Evolutionary conservation across 37 sponge, comb jelly and placozoan species (phyloP).

Genomic region (Eunapius fragilis): DNA sequence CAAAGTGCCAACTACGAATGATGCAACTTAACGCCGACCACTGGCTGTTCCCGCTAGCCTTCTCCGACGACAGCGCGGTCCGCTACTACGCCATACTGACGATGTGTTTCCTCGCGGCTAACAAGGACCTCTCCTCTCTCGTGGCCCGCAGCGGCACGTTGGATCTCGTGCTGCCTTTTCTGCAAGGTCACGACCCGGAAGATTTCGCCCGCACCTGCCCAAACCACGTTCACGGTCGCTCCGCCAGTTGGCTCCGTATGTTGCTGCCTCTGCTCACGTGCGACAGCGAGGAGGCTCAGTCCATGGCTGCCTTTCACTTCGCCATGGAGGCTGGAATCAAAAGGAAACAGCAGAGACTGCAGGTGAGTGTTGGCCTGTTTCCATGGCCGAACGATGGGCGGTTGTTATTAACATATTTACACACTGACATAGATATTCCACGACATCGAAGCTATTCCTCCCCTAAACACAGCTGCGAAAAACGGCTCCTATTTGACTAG

Average conservation of each 20-base stretch:
- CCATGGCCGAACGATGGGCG: not conserved
- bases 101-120: constrained; percentile 47
- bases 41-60: constrained; percentile 66
- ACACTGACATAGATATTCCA: constrained; percentile 20
- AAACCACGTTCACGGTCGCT: constrained; percentile 52
- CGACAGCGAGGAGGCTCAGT: constrained; percentile 46
- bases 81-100: constrained; percentile 56
- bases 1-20: constrained; percentile 28
- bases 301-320: constrained; percentile 61
- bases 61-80: constrained; percentile 39
- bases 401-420: not conserved
- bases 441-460: constrained; percentile 28
- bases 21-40: constrained; percentile 34
- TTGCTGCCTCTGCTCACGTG: constrained; percentile 43
- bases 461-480: constrained; percentile 31
- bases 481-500: constrained; percentile 38
- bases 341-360: constrained; percentile 36
- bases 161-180: constrained; percentile 58
- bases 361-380: constrained; percentile 16
- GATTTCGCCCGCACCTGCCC: constrained; percentile 46
- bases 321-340: constrained; percentile 68
- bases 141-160: constrained; percentile 51
- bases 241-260: constrained; percentile 43
- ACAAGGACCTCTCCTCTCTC: constrained; percentile 2
- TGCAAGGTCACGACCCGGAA: constrained; percentile 24